phyloP scores from a whole-genome alignment of 2,113 vertebrate species.

The Atlantisia rogersi region DNA sequence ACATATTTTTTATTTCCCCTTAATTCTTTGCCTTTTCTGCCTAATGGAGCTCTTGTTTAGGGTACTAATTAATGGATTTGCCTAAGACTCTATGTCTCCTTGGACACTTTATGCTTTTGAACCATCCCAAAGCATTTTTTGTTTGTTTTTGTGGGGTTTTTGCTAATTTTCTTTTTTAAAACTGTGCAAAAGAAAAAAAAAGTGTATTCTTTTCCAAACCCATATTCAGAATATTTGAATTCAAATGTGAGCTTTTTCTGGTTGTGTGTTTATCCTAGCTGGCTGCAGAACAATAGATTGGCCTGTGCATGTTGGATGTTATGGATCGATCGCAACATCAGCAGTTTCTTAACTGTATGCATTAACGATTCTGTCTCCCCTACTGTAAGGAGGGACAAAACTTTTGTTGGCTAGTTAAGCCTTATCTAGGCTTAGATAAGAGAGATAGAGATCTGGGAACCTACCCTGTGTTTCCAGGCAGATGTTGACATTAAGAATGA shows the following conservation, averaged over 20 bases:
- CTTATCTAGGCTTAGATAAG: not conserved
- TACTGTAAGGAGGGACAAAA: not conserved
- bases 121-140: not conserved
- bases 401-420: not conserved
- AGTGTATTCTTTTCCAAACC: not conserved
- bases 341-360: not conserved
- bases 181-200: not conserved
- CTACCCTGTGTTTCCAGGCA: not conserved
- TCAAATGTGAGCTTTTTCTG: not conserved
- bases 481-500: not conserved
- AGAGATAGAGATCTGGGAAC: not conserved
- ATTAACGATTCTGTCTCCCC: not conserved
- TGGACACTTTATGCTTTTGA: not conserved
- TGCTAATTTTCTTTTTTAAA: too few relatives aligned
- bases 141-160: too few relatives aligned
- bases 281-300: not conserved
- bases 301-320: not conserved
- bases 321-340: not conserved
- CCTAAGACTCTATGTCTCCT: not conserved
- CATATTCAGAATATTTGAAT: not conserved
- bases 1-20: not conserved
- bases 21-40: not conserved
- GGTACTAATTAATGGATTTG: not conserved
- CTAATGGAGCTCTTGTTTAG: not conserved
- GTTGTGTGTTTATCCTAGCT: not conserved